These are phyloP conservation scores for Opisthograptis luteolata DNA, from an alignment of 2,888 invertebrate species.

Conservation along the genomic window DNA sequence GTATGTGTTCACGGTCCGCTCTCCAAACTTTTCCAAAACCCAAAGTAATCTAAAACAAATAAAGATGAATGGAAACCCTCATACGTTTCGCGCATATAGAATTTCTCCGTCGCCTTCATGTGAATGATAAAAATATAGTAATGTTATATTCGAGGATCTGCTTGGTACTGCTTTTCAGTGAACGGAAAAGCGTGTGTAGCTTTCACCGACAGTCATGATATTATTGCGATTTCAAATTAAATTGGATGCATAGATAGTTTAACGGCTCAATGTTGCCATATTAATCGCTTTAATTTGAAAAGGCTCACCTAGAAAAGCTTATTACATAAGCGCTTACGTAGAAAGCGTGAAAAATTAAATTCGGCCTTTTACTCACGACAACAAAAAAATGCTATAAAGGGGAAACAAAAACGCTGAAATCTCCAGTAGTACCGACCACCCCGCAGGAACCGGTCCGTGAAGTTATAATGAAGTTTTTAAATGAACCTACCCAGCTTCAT, in stretches of 20 bases:
- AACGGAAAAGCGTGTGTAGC: constrained; percentile 40
- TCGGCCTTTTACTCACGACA: constrained; percentile 34
- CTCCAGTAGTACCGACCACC: constrained; percentile 32
- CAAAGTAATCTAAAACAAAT: constrained; percentile 82
- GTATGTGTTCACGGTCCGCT: constrained; percentile 60
- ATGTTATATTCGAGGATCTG: constrained; percentile 57
- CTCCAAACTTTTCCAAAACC: constrained; percentile 65
- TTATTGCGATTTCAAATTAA: constrained; percentile 35
- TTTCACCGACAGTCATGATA: constrained; percentile 45
- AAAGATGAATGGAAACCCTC: constrained; percentile 74
- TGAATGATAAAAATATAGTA: constrained; percentile 69
- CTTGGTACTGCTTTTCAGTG: constrained; percentile 47
- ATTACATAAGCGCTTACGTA: not conserved
- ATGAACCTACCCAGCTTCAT: constrained; percentile 60
- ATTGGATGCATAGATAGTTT: constrained; percentile 24
- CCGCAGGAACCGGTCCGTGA: constrained; percentile 49
- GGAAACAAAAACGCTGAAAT: constrained; percentile 37
- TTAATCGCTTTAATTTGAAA: constrained; percentile 1
- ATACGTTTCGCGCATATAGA: constrained; percentile 72
- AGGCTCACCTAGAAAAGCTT: not conserved
- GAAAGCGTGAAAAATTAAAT: constrained; percentile 23
- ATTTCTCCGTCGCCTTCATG: constrained; percentile 67
- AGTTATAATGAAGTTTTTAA: constrained; percentile 71
- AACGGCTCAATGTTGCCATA: constrained; percentile 6
- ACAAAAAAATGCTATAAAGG: constrained; percentile 27